Evolutionary conservation across 2,888 invertebrate genomes (phyloP).

Genomic region (Bimastos eiseni): DNA sequence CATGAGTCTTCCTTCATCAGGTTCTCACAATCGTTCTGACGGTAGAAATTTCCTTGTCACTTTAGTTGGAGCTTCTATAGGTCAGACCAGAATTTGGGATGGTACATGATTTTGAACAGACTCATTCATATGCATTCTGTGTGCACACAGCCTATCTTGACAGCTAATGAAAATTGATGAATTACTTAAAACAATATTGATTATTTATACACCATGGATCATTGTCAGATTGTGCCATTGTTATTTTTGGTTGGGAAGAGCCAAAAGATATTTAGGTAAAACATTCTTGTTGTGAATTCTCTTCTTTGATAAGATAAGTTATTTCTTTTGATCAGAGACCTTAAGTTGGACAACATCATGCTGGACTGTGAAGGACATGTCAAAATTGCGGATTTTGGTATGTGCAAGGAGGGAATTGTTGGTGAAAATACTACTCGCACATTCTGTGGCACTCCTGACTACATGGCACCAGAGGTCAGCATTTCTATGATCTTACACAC

Average conservation of each 20-base stretch:
- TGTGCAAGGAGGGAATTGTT: constrained; percentile 95
- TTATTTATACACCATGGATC: background rate
- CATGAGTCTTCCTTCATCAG: background rate
- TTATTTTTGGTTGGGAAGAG: no score
- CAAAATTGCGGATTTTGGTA: constrained; percentile 95
- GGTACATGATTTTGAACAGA: background rate
- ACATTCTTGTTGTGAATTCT: no score
- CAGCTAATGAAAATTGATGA: background rate
- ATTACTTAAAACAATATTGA: background rate
- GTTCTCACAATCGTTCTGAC: background rate
- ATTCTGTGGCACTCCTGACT: constrained; percentile 97
- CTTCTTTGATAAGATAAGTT: background rate
- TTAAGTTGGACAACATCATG: constrained; percentile 96
- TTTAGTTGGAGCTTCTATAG: background rate
- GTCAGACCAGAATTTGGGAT: background rate
- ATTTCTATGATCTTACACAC: constrained; percentile 9
- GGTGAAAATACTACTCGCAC: constrained; percentile 85
- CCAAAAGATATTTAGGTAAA: no score
- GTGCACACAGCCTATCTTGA: background rate
- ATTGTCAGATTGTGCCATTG: no score
- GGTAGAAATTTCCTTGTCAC: background rate
- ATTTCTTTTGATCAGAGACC: constrained; percentile 69
- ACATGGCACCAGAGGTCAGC: constrained; percentile 91
- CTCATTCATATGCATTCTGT: no score
- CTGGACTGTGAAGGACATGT: constrained; percentile 97